Evolutionary conservation across 2,888 invertebrate genomes (phyloP).

Genomic region (Eugnorisma glareosa): DNA sequence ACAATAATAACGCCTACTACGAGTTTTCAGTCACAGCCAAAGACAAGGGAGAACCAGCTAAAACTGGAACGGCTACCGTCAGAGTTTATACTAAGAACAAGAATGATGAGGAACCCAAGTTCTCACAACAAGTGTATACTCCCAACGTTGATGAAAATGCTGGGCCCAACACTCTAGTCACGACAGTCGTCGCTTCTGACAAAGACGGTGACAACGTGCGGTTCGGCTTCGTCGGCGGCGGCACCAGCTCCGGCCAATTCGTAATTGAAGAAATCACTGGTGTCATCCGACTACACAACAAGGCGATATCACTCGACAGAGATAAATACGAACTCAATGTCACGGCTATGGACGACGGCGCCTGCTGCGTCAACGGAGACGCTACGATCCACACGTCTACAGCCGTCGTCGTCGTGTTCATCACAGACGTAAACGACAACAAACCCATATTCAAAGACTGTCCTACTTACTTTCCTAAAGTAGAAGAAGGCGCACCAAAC

Average conservation of each 20-base stretch:
- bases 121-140: conserved; percentile 98
- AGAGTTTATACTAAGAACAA: conserved; percentile 99
- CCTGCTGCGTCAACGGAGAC: conserved; percentile 97
- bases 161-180: conserved; percentile 98
- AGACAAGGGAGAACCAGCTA: conserved; percentile 98
- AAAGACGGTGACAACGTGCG: conserved; percentile 99
- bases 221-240: conserved; percentile 97
- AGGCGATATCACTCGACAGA: conserved; percentile 96
- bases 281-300: conserved; percentile 96
- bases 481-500: conserved; percentile 98
- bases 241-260: conserved; percentile 97
- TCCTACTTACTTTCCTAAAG: conserved; percentile 97
- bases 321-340: conserved; percentile 99
- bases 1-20: conserved; percentile 98
- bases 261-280: conserved; percentile 98
- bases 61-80: conserved; percentile 98
- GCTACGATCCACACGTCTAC: conserved; percentile 97
- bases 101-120: conserved; percentile 99
- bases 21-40: conserved; percentile 98
- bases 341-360: conserved; percentile 99
- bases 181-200: conserved; percentile 98
- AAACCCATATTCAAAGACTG: conserved; percentile 99
- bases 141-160: conserved; percentile 99
- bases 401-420: conserved; percentile 98
- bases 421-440: conserved; percentile 99